Evolutionary conservation across 2,113 vertebrate species (phyloP).

Genomic region (Calonectris borealis): DNA sequence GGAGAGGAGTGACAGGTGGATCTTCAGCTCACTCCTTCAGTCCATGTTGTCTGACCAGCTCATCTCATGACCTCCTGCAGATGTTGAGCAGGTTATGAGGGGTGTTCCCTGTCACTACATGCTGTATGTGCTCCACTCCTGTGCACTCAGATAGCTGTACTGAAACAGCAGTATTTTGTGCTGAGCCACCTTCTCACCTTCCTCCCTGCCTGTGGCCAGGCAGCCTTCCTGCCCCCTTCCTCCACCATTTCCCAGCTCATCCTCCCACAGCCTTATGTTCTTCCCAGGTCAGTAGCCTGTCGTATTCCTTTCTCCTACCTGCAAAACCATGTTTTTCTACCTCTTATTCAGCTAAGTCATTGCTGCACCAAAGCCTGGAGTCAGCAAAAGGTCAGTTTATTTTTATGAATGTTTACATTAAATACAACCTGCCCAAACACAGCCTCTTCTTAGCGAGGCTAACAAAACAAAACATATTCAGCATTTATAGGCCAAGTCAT

Average conservation of each 20-base stretch:
- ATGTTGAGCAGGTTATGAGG: background rate
- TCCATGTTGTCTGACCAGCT: background rate
- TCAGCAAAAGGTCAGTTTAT: background rate
- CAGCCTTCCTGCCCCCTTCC: background rate
- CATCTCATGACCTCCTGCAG: background rate
- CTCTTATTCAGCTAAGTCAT: background rate
- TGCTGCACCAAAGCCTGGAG: background rate
- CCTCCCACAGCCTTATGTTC: background rate
- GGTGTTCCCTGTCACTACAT: background rate
- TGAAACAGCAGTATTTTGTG: background rate
- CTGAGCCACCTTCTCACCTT: background rate
- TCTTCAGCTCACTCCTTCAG: background rate
- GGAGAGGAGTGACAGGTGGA: background rate
- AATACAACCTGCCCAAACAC: background rate
- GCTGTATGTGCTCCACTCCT: background rate
- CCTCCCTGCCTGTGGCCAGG: background rate
- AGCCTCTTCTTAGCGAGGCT: background rate
- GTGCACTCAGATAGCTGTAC: background rate
- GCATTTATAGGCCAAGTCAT: background rate
- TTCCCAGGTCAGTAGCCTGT: background rate
- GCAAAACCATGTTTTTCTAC: background rate
- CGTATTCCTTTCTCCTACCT: background rate
- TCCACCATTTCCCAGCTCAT: background rate
- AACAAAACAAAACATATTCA: background rate
- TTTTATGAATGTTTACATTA: constrained; percentile 7